Evolutionary conservation across 2,888 invertebrate genomes (phyloP), one percentile per base, ranked within the genome.

Genomic region (Athalia rosae): DNA sequence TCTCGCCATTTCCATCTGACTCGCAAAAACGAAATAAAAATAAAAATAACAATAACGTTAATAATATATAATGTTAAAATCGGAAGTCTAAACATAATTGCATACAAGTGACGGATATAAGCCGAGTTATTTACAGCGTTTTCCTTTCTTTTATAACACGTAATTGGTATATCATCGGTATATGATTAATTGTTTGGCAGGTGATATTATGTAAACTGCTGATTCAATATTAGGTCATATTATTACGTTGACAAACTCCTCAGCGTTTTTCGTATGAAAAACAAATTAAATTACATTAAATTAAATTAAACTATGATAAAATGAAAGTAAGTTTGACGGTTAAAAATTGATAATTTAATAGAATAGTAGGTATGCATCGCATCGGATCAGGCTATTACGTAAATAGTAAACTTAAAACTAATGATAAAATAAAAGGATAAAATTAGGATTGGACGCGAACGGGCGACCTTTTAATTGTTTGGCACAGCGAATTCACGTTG

Each of bases 401-500:
- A 53, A n/a, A 7, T n/a, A 13, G 69, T 4, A 13, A 58, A 71
- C 58, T 71, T 43, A 71, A 43, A 67, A 7, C 53, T 69, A 58
- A 58, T 59, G 28, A 13, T 71, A 58, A 71, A 71, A 47, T 62
- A 61, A 28, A 28, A 74, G 74, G 74, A 74, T 74, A 74, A 62
- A 74, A 59, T 48, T 74, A 74, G 48, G 61, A 74, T 74, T 50
- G 64, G 76, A 66, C 76, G 61, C 76, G 64, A 76, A 50, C 63
- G 56, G 63, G 76, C 64, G 64, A 56, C 76, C 64, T 76, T 64
- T 64, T 56, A 64, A 58, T 53, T 41, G 53, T 77, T 76, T 77
- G 77, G 77, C 77, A 77, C 77, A 77, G 77, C 77, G 77, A 77
- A 77, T 77, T 77, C 77, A 77, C 77, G 77, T 77, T 73, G 77